A percentile compares a stretch with the other conserved stretches of the same genome.
phyloP scores from a whole-genome alignment of 2,797 vertebrate genomes.

The Podargus strigoides region DNA sequence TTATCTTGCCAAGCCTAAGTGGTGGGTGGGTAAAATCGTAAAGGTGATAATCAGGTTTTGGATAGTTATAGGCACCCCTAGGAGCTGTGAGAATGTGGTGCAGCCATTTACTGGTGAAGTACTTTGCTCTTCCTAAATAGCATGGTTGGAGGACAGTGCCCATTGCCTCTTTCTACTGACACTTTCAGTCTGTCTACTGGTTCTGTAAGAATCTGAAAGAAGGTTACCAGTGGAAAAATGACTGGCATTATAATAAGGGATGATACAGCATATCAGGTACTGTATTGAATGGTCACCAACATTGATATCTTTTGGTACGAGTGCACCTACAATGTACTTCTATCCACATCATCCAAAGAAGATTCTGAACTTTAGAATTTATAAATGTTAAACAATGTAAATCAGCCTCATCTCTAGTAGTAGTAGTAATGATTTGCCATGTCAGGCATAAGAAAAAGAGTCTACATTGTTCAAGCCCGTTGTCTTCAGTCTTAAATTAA shows the following conservation, averaged over 20 bases:
- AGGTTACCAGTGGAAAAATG: neutral
- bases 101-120: neutral
- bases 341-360: neutral
- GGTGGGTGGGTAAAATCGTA: neutral
- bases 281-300: neutral
- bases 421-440: neutral
- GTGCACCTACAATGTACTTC: neutral
- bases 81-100: neutral
- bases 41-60: neutral
- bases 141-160: neutral
- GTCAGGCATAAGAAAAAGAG: neutral
- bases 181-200: neutral
- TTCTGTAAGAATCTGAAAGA: neutral
- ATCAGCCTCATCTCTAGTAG: neutral
- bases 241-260: neutral
- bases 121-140: neutral
- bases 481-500: neutral
- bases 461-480: neutral
- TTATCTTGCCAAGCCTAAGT: neutral
- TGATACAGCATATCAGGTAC: neutral
- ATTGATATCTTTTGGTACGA: neutral
- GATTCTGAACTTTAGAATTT: neutral
- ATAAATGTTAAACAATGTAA: neutral
- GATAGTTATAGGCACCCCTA: neutral
- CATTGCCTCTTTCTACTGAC: neutral